phyloP scores from a whole-genome alignment of 2,888 invertebrate species.

The Orthosia gothica region DNA sequence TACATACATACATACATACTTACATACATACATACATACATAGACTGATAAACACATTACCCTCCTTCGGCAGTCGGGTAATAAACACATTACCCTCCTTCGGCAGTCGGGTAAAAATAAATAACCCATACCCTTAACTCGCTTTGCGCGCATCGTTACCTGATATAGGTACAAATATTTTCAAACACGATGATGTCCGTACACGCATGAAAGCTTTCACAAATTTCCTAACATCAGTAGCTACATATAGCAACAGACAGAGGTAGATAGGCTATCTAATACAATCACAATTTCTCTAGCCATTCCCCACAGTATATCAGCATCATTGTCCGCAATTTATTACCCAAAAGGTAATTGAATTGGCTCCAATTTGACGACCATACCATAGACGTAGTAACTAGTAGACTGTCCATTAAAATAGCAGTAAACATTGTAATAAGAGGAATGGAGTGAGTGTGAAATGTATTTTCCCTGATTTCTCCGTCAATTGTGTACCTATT shows the following conservation, averaged over 20 bases:
- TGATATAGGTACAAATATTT: background rate
- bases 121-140: too few species aligned
- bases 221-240: constrained; percentile 4
- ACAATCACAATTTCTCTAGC: constrained; percentile 25
- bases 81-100: too few species aligned
- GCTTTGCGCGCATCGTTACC: too few species aligned
- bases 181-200: too few species aligned
- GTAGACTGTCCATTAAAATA: constrained; percentile 51
- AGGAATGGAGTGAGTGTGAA: background rate
- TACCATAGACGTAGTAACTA: constrained; percentile 38
- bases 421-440: constrained; percentile 18
- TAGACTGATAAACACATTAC: too few species aligned
- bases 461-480: too few species aligned
- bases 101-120: too few species aligned
- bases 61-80: too few species aligned
- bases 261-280: background rate
- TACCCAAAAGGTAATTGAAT: constrained; percentile 61
- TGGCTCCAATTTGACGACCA: constrained; percentile 54
- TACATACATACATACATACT: too few species aligned
- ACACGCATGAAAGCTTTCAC: background rate
- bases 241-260: too few species aligned
- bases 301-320: constrained; percentile 26
- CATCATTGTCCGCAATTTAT: constrained; percentile 55
- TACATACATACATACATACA: too few species aligned
- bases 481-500: too few species aligned